Base-by-base conservation (phyloP, 2,113 vertebrate genomes). In the Xyliphius kryptos region DNA sequence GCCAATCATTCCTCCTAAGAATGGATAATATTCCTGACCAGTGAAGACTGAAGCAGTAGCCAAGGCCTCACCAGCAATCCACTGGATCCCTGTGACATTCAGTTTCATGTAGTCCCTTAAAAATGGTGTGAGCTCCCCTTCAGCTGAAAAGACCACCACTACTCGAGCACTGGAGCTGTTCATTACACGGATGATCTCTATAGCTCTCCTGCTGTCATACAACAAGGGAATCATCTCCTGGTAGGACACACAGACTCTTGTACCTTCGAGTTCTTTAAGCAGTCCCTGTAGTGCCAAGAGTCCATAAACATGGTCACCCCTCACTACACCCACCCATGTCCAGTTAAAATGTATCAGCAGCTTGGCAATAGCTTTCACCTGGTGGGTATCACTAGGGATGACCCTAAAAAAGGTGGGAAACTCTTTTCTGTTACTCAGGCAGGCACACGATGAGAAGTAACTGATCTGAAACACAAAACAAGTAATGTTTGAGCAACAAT, bases 11-110 rank as follows among this genome's bases (percentile, higher is more conserved):
- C 86, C 86, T 2, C 80, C 86, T 8, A 88, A 52, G 56, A 74
- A 85, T 7, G 82, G 80, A 64, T 79, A 83, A 63, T 76, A 82
- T 13, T 83, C 69, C 9, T 63, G 80, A 36, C 70, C 74, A 44
- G 82, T 71, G 19, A 87, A 84, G 17, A 85, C 61, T n/a, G 82
- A 80, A 9, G 83, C 72, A 57, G 84, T 88, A 16, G 85, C 75
- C 84, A 81, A 88, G 15, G 83, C 83, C 57, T 88, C 85, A 19
- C 85, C 86, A 5, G 84, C 86, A 60, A 88, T 79, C 86, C 86
- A 88, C 56, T 85, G 84, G 54, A 85, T 81, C 8, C 82, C 85
- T 46, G 81, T 85, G 63, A 88, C 77, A 66, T 87, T 86, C 63
- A 81, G 78, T 3, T 32, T 63, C 73, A 83, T 84, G 69, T 83